Evolutionary conservation across 2,888 invertebrate species (phyloP), one percentile per base, ranked within the genome.

Genomic region (Antitype chi): DNA sequence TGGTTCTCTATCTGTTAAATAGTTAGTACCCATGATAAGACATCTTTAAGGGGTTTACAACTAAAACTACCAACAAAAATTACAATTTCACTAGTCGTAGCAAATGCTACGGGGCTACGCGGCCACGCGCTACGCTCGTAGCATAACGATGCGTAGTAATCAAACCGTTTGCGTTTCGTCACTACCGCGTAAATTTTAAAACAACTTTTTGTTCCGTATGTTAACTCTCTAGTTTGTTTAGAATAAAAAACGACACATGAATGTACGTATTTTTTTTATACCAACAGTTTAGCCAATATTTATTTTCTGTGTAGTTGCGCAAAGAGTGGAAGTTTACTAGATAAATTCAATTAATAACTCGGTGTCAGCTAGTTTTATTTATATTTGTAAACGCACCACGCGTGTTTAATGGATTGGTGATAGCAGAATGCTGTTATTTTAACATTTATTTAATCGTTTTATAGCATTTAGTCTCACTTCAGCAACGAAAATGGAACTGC

Each of bases 101-200:
- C 70, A 32, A 57, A 38, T n/a, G 15, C 82, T 84, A 85, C 90
- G 85, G 78, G 0, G 74, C 62, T 74, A 62, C 55, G 66, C 20
- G 23, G 64, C 81, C 87, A 83, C 82, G 81, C 25, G 77, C 84
- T 84, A 83, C 85, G 76, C 70, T 49, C 85, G 88, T 84, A 86
- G 86, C 86, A 83, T 23, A 28, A 13, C 38, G 8, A 62, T 62
- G 60, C 28, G 64, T 70, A 47, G 52, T 70, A 71, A 75, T 76
- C 72, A 55, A 75, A 74, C 69, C 71, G 60, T 81, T 85, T 81
- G 66, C 62, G 49, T 52, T 67, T 75, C 76, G 53, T 76, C 80
- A 82, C 76, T 53, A 28, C 6, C 23, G 60, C 69, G 57, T 78
- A 77, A 63, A 76, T 77, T 67, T 60, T 57, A 60, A 83, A 74